Conservation (phyloP, 2,113 vertebrate genomes). For the Microcebus tavaratra region DNA sequence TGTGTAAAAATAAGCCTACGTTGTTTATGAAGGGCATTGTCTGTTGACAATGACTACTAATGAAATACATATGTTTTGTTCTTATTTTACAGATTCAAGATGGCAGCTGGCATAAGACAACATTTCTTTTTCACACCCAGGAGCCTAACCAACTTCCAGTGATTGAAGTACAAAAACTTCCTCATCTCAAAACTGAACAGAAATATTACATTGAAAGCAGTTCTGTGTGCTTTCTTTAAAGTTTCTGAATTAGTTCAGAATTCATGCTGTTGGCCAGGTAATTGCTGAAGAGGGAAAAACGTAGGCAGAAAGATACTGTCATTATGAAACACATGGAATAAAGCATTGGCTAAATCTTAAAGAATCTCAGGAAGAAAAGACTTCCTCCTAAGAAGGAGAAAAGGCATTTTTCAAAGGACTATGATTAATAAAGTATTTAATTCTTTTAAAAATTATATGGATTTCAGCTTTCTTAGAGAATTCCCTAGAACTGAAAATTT, state of each 20-base stretch:
- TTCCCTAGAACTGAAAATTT: constrained; percentile 79
- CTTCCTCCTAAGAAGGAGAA: constrained; percentile 84
- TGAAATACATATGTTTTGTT: constrained; percentile 5
- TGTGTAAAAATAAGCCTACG: background rate
- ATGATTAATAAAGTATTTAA: constrained; percentile 82
- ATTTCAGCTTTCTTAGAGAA: constrained; percentile 84
- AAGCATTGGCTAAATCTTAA: constrained; percentile 72
- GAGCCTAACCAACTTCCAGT: constrained; percentile 94
- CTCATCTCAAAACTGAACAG: constrained; percentile 82
- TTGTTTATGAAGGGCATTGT: background rate
- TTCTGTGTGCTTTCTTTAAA: constrained; percentile 94
- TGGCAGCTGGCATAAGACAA: constrained; percentile 94
- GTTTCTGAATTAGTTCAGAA: constrained; percentile 50
- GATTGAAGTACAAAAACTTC: constrained; percentile 87
- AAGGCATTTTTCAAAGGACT: constrained; percentile 80
- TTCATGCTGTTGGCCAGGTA: constrained; percentile 33
- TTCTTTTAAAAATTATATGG: constrained; percentile 75
- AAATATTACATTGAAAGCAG: constrained; percentile 91
- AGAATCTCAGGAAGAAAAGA: constrained; percentile 84
- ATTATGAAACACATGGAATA: constrained; percentile 54
- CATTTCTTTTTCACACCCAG: constrained; percentile 94
- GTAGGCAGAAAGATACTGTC: constrained; percentile 48
- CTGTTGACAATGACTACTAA: background rate
- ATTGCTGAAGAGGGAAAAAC: constrained; percentile 61
- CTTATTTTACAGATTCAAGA: constrained; percentile 92